Percentiles rank a stretch among this genome's conserved stretches.
Conservation (phyloP, 2,113 vertebrate genomes). For the Pteruthius melanotis region DNA sequence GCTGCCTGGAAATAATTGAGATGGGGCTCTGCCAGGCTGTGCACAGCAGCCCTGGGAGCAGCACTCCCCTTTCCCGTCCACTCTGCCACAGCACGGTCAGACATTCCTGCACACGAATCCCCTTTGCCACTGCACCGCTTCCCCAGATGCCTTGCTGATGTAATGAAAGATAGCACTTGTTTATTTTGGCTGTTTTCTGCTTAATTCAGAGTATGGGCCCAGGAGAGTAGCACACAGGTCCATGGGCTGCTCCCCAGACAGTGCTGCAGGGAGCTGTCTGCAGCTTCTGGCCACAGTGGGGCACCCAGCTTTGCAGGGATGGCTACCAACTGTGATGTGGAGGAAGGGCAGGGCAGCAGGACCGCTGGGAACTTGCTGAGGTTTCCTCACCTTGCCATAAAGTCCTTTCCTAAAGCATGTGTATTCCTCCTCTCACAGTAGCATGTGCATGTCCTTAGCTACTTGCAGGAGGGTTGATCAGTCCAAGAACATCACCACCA, state of each 20-base stretch:
- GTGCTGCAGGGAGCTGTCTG: neutral
- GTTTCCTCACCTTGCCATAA: neutral
- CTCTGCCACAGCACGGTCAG: fast-evolving
- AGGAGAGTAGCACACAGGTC: fast-evolving
- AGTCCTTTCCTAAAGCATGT: neutral
- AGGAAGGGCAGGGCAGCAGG: neutral
- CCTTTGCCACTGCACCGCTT: fast-evolving
- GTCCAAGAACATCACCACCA: neutral
- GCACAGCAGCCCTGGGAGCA: neutral
- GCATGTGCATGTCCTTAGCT: fast-evolving
- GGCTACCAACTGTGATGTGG: fast-evolving
- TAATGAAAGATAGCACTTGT: fast-evolving
- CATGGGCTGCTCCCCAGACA: neutral
- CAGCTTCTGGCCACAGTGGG: fast-evolving
- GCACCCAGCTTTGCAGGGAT: fast-evolving
- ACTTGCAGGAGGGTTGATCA: neutral
- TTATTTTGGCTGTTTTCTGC: fast-evolving
- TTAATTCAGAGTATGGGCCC: fast-evolving
- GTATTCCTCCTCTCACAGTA: fast-evolving
- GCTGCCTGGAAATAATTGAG: slow-evolving; percentile 59
- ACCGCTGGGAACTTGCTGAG: too few relatives aligned
- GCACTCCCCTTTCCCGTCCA: neutral
- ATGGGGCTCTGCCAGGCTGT: slow-evolving; percentile 37
- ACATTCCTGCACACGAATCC: neutral
- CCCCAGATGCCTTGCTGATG: neutral